Percentiles rank a stretch among this genome's conserved stretches.
Conservation (phyloP, 64 coral and sea anemone species). For the Orbicella faveolata region DNA sequence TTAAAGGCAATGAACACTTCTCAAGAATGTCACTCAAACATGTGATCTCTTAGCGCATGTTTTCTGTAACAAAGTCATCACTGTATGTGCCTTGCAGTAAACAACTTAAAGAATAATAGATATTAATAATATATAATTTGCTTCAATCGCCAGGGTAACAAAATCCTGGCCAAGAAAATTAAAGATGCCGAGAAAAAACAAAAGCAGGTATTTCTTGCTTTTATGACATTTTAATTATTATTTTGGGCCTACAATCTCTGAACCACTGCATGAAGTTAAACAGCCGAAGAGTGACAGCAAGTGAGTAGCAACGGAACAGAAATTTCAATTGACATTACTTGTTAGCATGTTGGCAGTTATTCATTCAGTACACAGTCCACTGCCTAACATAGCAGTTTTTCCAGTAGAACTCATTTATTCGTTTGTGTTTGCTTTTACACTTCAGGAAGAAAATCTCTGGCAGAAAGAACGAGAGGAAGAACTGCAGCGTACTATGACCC, state of each 20-base stretch:
- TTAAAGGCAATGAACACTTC: no score
- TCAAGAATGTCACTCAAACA: no score
- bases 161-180: constrained; percentile 49
- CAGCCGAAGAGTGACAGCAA: no score
- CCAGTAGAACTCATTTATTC: background rate
- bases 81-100: no score
- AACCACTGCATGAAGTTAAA: no score
- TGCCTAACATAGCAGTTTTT: background rate
- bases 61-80: no score
- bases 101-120: background rate
- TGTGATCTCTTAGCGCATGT: no score
- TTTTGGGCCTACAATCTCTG: no score
- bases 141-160: constrained; percentile 8
- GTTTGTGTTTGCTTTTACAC: background rate
- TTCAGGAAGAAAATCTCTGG: constrained; percentile 54
- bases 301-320: no score
- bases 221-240: background rate
- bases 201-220: constrained; percentile 34
- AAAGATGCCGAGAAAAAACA: constrained; percentile 62
- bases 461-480: constrained; percentile 65
- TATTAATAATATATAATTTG: background rate
- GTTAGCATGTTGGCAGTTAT: no score
- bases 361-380: no score
- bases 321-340: no score
- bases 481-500: constrained; percentile 52